Conservation (phyloP, 1,140 invertebrate genomes). For the Paralvinella palmiformis region DNA sequence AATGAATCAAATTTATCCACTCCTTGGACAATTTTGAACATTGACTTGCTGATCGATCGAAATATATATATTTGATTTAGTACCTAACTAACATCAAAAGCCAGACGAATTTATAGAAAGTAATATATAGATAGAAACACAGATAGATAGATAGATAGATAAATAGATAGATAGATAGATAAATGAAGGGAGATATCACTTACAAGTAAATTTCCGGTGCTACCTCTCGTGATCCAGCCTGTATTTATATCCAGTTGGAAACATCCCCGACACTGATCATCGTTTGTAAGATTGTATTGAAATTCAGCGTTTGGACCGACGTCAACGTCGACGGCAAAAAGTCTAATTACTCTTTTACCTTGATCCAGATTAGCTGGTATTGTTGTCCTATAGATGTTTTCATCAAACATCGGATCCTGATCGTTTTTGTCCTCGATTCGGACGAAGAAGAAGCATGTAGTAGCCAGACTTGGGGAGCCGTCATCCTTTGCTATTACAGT, state of each 20-base stretch:
- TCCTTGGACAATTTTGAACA: too few species aligned
- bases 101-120: too few species aligned
- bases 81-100: too few species aligned
- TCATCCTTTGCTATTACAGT: conserved; percentile 13
- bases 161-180: too few species aligned
- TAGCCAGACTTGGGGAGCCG: conserved; percentile 13
- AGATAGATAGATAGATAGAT: too few species aligned
- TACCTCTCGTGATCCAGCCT: conserved; percentile 18
- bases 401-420: conserved; percentile 16
- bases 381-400: not conserved
- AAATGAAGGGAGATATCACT: too few species aligned
- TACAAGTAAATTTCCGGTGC: too few species aligned
- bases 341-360: not conserved
- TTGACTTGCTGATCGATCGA: too few species aligned
- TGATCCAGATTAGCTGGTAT: not conserved
- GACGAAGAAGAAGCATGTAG: conserved; percentile 18
- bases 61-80: too few species aligned
- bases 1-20: too few species aligned
- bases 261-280: not conserved
- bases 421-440: conserved; percentile 15
- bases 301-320: conserved; percentile 12
- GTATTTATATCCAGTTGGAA: not conserved
- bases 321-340: conserved; percentile 18
- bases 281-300: not conserved
- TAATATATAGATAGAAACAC: too few species aligned